Base-by-base conservation (phyloP, 1,140 invertebrate species). In the Wasmannia auropunctata region DNA sequence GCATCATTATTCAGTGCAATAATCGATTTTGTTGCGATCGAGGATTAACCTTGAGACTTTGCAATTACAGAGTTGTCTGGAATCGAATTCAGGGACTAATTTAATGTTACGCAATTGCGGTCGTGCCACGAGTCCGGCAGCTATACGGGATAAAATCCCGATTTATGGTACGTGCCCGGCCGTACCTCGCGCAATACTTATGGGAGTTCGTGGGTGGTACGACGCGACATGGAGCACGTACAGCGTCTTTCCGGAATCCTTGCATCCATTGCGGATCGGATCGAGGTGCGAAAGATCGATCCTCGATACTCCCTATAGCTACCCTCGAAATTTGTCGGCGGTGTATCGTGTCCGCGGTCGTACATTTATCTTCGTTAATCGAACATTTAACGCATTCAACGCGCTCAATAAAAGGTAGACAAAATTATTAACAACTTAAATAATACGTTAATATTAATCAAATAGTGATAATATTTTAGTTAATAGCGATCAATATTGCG, bases 121-220 rank as follows among this genome's bases (percentile, higher is more conserved):
- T 85, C 87, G 86, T 77, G 65, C 56, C 76, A 67, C 62, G 81
- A 75, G 85, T 58, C 60, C 79, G 88, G 72, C 91, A 89, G 86
- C 87, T 91, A 89, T 91, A 89, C 91, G 93, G 93, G 94, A 95
- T 95, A 95, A 94, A 95, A 94, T 93, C 92, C 94, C 91, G 91
- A 94, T 94, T 95, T 95, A 94, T 94, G 92, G 94, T 85, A 83
- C 81, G 87, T 88, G 77, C 81, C 81, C 87, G 90, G 81, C 88
- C 88, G 91, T 92, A 91, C 87, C 87, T 91, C 85, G 89, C 79
- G 46, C 89, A 93, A 94, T 94, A 94, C 93, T 94, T 94, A 94
- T 95, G 94, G 94, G 92, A 93, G 90, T 76, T 90, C 93, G 93
- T 95, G 94, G 94, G 94, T 95, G 94, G 94, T 90, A 88, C 85